Evolutionary conservation across 2,797 vertebrate species (phyloP).

Genomic region (Xenopus petersii): DNA sequence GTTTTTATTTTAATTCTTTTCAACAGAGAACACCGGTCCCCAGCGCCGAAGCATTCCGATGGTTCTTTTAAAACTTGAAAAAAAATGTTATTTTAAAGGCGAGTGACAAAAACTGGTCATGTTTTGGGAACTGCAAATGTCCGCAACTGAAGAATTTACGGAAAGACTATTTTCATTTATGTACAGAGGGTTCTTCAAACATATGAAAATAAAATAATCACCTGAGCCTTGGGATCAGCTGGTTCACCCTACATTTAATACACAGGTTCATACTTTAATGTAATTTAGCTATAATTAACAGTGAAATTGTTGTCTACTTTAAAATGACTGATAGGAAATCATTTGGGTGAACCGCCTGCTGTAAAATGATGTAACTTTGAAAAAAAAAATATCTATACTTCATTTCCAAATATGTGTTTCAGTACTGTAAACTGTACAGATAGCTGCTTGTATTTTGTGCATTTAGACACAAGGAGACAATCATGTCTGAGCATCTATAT

Average conservation of each 20-base stretch:
- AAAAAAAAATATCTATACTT: slow-evolving; percentile 88
- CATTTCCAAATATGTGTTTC: slow-evolving; percentile 96
- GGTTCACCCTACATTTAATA: slow-evolving; percentile 65
- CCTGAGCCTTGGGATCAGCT: slow-evolving; percentile 67
- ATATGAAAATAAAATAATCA: slow-evolving; percentile 46
- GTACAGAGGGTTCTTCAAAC: slow-evolving; percentile 76
- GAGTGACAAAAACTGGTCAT: slow-evolving; percentile 83
- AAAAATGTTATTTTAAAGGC: slow-evolving; percentile 70
- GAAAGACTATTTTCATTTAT: slow-evolving; percentile 76
- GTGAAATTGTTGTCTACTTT: slow-evolving; percentile 80
- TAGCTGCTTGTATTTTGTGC: slow-evolving; percentile 84
- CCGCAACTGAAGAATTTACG: slow-evolving; percentile 76
- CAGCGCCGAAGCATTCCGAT: slow-evolving; percentile 94
- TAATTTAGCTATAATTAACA: slow-evolving; percentile 72
- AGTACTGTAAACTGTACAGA: slow-evolving; percentile 91
- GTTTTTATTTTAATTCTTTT: slow-evolving; percentile 70
- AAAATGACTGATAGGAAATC: slow-evolving; percentile 74
- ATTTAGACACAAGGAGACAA: slow-evolving; percentile 89
- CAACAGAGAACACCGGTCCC: slow-evolving; percentile 94
- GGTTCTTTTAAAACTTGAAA: slow-evolving; percentile 91
- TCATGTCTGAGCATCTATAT: slow-evolving; percentile 79
- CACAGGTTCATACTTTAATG: slow-evolving; percentile 71
- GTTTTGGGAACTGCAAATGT: slow-evolving; percentile 83
- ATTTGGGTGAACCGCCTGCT: slow-evolving; percentile 77
- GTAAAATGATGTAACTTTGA: slow-evolving; percentile 94